Conservation (phyloP, 2,888 invertebrate species). For the Euphydryas editha region DNA sequence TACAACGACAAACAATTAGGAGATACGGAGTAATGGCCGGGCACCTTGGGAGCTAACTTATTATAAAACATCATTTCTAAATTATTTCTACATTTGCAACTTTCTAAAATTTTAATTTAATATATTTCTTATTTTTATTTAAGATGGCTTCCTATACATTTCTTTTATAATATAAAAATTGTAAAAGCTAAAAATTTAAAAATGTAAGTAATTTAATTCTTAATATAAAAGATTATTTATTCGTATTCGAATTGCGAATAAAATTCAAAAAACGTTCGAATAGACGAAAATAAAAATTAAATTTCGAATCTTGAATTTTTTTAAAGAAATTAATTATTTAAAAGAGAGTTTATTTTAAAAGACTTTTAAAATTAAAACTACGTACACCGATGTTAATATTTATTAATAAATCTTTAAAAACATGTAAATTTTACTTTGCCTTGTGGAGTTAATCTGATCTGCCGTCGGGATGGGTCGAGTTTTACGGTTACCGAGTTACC, state of each 20-base stretch:
- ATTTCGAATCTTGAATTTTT: neutral
- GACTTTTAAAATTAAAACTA: no score
- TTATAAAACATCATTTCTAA: neutral
- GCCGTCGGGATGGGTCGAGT: slow-evolving; percentile 20
- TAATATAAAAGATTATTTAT: no score
- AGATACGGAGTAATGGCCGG: neutral
- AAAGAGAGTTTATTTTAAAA: neutral
- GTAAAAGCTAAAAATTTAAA: no score
- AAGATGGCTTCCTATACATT: no score
- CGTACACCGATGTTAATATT: neutral
- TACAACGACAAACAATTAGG: neutral
- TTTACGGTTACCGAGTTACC: slow-evolving; percentile 39
- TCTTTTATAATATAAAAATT: no score
- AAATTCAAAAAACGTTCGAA: neutral
- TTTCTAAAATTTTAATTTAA: neutral
- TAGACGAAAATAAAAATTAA: neutral
- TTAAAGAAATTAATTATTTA: neutral
- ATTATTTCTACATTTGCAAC: neutral
- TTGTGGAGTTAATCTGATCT: slow-evolving; percentile 17
- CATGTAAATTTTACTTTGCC: slow-evolving; percentile 6
- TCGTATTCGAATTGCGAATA: neutral
- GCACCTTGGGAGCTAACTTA: neutral
- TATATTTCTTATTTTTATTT: neutral
- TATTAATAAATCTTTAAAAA: slow-evolving; percentile 1
- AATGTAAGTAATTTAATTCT: no score